These are phyloP conservation scores for Pachyramphus minor DNA, from an alignment of 2,113 vertebrate species.

Conservation along the genomic window DNA sequence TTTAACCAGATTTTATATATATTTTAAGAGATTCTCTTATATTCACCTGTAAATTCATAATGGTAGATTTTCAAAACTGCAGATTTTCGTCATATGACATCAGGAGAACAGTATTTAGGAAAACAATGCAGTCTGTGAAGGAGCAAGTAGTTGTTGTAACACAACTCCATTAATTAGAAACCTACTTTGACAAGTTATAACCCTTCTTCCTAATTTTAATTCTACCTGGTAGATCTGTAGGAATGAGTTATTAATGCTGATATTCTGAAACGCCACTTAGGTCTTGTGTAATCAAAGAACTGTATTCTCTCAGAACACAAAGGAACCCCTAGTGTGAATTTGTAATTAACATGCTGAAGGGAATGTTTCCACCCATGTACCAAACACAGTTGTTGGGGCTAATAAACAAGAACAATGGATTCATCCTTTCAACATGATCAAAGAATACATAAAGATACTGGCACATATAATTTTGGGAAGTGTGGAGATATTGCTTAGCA, in stretches of 20 bases:
- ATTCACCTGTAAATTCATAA: neutral
- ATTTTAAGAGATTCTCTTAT: neutral
- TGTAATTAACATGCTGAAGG: slow-evolving; percentile 61
- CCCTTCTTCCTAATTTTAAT: slow-evolving; percentile 65
- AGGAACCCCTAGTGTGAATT: slow-evolving; percentile 60
- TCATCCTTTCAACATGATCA: slow-evolving; percentile 62
- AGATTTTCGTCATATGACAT: neutral
- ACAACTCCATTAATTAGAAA: slow-evolving; percentile 56
- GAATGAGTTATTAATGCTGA: slow-evolving; percentile 71
- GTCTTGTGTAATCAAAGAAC: slow-evolving; percentile 69
- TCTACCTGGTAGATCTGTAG: slow-evolving; percentile 61
- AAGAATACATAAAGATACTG: slow-evolving; percentile 58
- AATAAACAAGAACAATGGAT: slow-evolving; percentile 64
- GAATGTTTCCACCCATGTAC: slow-evolving; percentile 53
- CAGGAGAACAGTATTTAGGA: neutral
- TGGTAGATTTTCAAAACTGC: neutral
- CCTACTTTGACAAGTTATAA: slow-evolving; percentile 59
- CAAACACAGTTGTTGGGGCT: slow-evolving; percentile 31
- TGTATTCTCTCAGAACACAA: slow-evolving; percentile 71
- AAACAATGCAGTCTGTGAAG: neutral
- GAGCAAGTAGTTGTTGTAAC: neutral
- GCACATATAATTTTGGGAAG: slow-evolving; percentile 35
- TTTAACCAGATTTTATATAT: neutral
- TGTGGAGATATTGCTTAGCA: slow-evolving; percentile 47
- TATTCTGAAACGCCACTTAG: slow-evolving; percentile 67